Conservation (phyloP, 2,888 invertebrate species). For the Melanophora roralis region DNA sequence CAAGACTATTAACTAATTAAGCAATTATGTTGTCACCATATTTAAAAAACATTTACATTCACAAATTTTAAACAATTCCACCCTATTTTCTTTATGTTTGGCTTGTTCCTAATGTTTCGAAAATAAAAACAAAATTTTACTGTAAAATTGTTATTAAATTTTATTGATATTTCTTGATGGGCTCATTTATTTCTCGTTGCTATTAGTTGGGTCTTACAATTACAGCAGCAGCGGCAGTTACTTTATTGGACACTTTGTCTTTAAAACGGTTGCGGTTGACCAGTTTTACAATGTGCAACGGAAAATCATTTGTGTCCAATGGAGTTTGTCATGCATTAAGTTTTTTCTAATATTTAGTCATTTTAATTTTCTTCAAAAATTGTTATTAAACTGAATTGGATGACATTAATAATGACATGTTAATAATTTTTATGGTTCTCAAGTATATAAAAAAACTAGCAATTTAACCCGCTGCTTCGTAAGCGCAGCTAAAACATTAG, state of each 20-base stretch:
- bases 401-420: constrained; percentile 33
- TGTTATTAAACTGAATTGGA: background rate
- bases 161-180: constrained; percentile 24
- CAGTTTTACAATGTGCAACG: constrained; percentile 51
- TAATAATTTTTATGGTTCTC: constrained; percentile 4
- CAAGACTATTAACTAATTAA: constrained; percentile 71
- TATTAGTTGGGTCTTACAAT: constrained; percentile 1
- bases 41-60: constrained; percentile 43
- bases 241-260: constrained; percentile 19
- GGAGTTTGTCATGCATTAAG: constrained; percentile 20
- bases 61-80: constrained; percentile 38
- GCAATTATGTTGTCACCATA: constrained; percentile 72
- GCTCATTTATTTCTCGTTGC: constrained; percentile 2
- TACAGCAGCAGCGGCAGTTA: constrained; percentile 25
- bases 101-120: background rate
- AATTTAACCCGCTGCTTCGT: background rate
- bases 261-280: constrained; percentile 59
- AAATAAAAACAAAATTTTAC: background rate
- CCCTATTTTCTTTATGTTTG: constrained; percentile 28
- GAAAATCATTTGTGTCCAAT: constrained; percentile 18
- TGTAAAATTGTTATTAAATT: constrained; percentile 34
- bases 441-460: background rate
- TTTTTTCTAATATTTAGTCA: background rate
- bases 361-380: background rate
- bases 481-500: too few relatives aligned